Percentiles rank a stretch among this genome's conserved stretches.
Evolutionary conservation across 2,113 vertebrate species (phyloP).

Genomic region (Physeter macrocephalus): DNA sequence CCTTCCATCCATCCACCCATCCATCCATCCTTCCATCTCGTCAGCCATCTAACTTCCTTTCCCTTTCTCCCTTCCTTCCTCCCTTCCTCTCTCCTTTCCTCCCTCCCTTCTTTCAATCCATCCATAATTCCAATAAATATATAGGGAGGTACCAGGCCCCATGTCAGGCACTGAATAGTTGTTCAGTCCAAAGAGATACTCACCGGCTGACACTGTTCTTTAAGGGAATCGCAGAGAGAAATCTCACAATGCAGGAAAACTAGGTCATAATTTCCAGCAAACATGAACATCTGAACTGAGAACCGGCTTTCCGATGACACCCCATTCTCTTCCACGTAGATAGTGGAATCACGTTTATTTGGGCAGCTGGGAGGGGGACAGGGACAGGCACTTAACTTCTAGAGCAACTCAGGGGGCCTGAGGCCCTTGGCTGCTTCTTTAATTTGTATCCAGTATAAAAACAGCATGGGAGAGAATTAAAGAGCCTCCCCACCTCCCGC

Average conservation of each 20-base stretch:
- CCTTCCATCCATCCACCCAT: background rate
- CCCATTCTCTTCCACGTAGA: conserved; percentile 63
- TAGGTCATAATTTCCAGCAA: conserved; percentile 65
- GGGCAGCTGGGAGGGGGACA: conserved; percentile 46
- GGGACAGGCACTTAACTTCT: background rate
- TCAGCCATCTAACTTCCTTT: background rate
- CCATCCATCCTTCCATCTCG: background rate
- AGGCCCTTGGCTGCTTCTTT: background rate
- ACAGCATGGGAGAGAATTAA: background rate
- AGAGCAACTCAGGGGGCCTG: background rate
- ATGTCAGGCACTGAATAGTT: background rate
- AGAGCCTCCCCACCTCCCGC: background rate
- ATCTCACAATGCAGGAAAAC: conserved; percentile 73
- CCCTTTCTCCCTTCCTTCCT: background rate
- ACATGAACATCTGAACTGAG: conserved; percentile 72
- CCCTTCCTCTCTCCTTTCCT: background rate
- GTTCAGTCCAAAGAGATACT: background rate
- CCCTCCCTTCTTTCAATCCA: background rate
- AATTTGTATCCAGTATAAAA: background rate
- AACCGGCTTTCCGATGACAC: conserved; percentile 58
- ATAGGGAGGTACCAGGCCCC: background rate
- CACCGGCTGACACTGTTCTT: conserved; percentile 62
- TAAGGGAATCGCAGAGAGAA: conserved; percentile 52
- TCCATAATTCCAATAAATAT: background rate
- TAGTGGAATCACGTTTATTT: conserved; percentile 55